Base-by-base conservation (phyloP, 1,140 invertebrate genomes). In the Nomia melanderi region DNA sequence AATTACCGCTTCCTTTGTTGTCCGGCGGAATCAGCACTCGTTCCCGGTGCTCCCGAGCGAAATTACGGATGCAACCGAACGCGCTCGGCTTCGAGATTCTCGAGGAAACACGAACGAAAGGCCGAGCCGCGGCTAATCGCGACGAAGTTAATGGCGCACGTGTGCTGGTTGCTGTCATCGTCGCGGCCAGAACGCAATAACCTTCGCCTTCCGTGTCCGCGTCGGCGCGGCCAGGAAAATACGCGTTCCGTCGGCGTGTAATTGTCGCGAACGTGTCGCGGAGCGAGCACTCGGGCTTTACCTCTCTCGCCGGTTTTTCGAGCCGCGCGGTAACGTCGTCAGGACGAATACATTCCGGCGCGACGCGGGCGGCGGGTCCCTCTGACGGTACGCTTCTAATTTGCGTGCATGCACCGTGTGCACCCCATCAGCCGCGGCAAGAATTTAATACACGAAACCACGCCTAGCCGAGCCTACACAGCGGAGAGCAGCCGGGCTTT, bases 371-470 rank as follows among this genome's bases (percentile, higher is more conserved):
- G 20, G 47, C 50, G 65, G 56, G 41, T 64, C 66, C 67, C 47
- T 54, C 71, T 67, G 71, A 64, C 79, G 84, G 80, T 83, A 86
- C 85, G 77, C 77, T 86, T 88, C 88, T 89, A 90, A 90, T 90
- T 90, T 90, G 83, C 85, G 84, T 86, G 82, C 83, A 84, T 84
- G 76, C 77, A 79, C 78, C 78, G 36, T 78, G 36, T 78, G 80
- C 41, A 66, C 65, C 69, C 63, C 60, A 64, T 60, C 67, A 66
- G 60, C n/a, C 69, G 66, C 78, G 77, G 76, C 83, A 82, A 86
- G 88, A 89, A 89, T 90, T 89, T 90, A 88, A 90, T 87, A 87
- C 88, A 73, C 83, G 83, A 85, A 86, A 88, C 87, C 76, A 82
- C 86, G 84, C 82, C 85, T 83, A 79, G 69, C 65, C 67, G 36